Base-by-base conservation (phyloP, 2,797 vertebrate species). In the Pseudopleuronectes americanus region DNA sequence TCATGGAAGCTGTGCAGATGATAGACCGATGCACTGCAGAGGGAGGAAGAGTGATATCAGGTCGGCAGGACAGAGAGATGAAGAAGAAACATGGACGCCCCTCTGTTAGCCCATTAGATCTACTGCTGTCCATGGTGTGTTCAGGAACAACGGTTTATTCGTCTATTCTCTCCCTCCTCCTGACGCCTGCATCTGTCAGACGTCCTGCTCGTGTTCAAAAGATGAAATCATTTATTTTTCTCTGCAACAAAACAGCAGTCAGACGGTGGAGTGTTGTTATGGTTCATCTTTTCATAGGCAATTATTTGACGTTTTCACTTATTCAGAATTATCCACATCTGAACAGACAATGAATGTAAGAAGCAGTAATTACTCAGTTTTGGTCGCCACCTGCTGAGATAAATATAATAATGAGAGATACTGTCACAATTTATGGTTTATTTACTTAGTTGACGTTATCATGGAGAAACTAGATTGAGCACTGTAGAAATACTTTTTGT, bases 41-140 rank as follows among this genome's bases (percentile, higher is more conserved):
- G 22, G 53, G 59, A 64, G 49, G 51, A 52, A 52, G 51, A 8
- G 51, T 3, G 64, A 73, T 58, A 48, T 43, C 41, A 43, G 41
- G 36, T 38, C 3, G 10, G 43, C 17, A 19, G 43, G 43, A 8
- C 16, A 17, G 14, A 63, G 21, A 47, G 57, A 72, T 12, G 19
- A 47, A 68, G 17, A 21, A 52, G 36, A 31, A 57, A 33, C 77
- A 55, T 59, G 49, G 77, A 64, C 72, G 43, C 47, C 55, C 41
- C 36, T 74, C 57, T 63, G 60, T 73, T 84, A 16, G 45, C 61
- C 63, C 54, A 48, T 71, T 64, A 79, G 68, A 67, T 24, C 41
- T 52, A 72, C 70, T 60, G 51, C 64, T 73, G 14, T 19, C 43
- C 6, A 2, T 8, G 57, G 56, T 71, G 76, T 68, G 66, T 83